Base-by-base conservation (phyloP, 2,888 invertebrate genomes). In the Cephus runcator region DNA sequence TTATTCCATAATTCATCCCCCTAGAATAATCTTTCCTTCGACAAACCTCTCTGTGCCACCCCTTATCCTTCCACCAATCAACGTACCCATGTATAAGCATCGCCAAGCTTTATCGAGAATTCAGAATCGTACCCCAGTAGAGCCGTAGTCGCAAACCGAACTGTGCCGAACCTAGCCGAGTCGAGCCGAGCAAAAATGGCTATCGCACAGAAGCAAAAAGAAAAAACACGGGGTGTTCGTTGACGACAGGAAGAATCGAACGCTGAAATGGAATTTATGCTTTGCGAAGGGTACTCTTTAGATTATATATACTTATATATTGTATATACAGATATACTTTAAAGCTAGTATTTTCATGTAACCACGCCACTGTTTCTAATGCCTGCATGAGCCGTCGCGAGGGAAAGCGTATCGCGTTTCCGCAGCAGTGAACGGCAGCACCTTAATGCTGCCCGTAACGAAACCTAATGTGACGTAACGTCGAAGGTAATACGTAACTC, bases 381-480 rank as follows among this genome's bases (percentile, higher is more conserved):
- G 15, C 71, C 71, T 34, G 30, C 23, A 34, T 33, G 33, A 31
- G 31, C 12, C 71, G 71, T 12, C 33, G 31, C 34, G 31, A 34
- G 77, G 80, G 79, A 74, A 80, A 82, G 83, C 88, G 79, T 90
- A 90, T 90, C 90, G 87, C 87, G 86, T 90, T 90, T 90, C 90
- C 89, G 85, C 89, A 89, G 88, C 85, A 86, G 81, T 88, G 88
- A 86, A 84, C 89, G 87, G 82, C 82, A 81, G 35, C 80, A 80
- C 84, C 82, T 85, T 87, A 86, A 86, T 82, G 83, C 81, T 77
- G 79, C 81, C 83, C n/a, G 81, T 86, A 85, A 87, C 88, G 82
- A 85, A 87, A 87, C 79, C 80, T 73, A 73, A 74, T 73, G 78
- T 75, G 77, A 75, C 74, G 80, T 85, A 82, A 79, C 79, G 81